Evolutionary conservation across 2,113 vertebrate species (phyloP).

Genomic region (Mesitornis unicolor): DNA sequence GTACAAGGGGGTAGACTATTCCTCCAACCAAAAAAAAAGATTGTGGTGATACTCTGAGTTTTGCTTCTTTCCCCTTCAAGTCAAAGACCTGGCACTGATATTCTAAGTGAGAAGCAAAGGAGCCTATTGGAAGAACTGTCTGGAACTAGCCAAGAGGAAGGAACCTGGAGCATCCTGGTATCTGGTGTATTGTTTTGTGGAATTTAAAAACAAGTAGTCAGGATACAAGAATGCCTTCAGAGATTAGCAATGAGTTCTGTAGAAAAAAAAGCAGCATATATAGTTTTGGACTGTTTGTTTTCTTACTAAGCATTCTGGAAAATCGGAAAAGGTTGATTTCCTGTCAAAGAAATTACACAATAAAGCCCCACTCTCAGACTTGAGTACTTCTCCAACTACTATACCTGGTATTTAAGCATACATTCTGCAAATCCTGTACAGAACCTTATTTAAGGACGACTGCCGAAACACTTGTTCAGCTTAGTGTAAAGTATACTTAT

Average conservation of each 20-base stretch:
- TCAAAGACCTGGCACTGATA: background rate
- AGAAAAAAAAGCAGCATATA: background rate
- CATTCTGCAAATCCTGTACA: background rate
- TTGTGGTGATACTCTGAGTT: background rate
- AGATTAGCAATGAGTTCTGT: background rate
- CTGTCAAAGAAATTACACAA: background rate
- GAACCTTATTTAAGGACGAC: background rate
- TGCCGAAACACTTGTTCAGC: background rate
- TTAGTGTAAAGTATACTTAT: background rate
- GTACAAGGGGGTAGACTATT: background rate
- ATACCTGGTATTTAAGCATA: background rate
- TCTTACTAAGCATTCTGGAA: background rate
- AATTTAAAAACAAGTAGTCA: background rate
- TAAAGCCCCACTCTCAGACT: background rate
- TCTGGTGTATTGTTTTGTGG: background rate
- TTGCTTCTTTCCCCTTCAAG: background rate
- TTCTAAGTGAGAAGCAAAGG: background rate
- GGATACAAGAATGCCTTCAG: background rate
- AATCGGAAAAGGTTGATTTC: background rate
- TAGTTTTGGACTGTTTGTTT: background rate
- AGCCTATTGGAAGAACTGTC: background rate
- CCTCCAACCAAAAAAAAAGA: background rate
- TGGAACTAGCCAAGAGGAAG: background rate
- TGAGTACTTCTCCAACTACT: background rate
- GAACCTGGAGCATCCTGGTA: background rate